phyloP scores from a whole-genome alignment of 2,888 invertebrate genomes.

The Eurois occulta region DNA sequence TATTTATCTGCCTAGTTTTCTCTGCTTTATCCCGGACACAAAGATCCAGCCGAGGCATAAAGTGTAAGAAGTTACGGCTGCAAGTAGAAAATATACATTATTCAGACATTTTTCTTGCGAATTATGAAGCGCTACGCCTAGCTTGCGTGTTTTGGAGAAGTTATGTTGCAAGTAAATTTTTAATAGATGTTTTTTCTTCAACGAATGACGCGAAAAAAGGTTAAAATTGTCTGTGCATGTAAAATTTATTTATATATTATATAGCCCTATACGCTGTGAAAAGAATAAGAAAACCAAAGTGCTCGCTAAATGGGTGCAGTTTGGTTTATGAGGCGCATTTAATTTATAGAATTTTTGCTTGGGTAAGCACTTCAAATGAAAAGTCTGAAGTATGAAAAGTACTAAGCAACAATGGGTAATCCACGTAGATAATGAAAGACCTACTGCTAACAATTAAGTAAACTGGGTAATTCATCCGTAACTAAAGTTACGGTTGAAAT shows the following conservation, averaged over 20 bases:
- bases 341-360: slow-evolving; percentile 42
- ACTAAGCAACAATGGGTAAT: slow-evolving; percentile 39
- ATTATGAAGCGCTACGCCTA: slow-evolving; percentile 80
- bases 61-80: slow-evolving; percentile 75
- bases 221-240: slow-evolving; percentile 67
- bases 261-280: slow-evolving; percentile 65
- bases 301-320: slow-evolving; percentile 38
- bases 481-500: slow-evolving; percentile 78
- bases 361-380: slow-evolving; percentile 32
- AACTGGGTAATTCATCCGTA: slow-evolving; percentile 80
- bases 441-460: slow-evolving; percentile 73
- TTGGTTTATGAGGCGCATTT: slow-evolving; percentile 50
- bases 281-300: slow-evolving; percentile 51
- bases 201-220: slow-evolving; percentile 64
- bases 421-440: slow-evolving; percentile 29
- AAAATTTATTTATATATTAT: no score
- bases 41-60: slow-evolving; percentile 73
- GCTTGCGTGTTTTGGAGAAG: slow-evolving; percentile 83
- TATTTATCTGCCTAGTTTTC: slow-evolving; percentile 57
- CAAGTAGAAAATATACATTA: slow-evolving; percentile 81
- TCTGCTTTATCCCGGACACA: slow-evolving; percentile 68
- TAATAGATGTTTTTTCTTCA: slow-evolving; percentile 67
- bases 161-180: slow-evolving; percentile 72
- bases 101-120: slow-evolving; percentile 85
- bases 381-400: slow-evolving; percentile 15